phyloP scores from a whole-genome alignment of 2,888 invertebrate species.

The Anagyrus pseudococci region DNA sequence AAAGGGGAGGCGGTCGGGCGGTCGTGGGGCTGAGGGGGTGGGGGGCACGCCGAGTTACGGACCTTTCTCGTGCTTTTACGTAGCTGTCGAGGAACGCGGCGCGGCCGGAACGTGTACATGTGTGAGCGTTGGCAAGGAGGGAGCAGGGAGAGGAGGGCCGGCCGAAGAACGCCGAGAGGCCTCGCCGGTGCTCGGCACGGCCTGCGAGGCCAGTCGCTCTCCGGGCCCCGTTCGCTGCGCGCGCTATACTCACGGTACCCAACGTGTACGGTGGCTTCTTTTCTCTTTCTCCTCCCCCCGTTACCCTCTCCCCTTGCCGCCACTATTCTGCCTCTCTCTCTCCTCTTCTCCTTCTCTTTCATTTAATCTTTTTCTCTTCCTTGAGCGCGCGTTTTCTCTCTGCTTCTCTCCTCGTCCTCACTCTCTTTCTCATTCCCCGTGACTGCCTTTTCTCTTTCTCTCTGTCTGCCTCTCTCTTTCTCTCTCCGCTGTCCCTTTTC shows the following conservation, averaged over 20 bases:
- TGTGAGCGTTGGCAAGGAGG: neutral
- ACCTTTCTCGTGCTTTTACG: too few species aligned
- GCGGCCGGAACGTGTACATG: neutral
- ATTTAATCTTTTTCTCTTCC: too few species aligned
- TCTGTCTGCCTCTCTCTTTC: too few species aligned
- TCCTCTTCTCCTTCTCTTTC: neutral
- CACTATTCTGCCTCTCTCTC: too few species aligned
- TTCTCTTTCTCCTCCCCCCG: slow-evolving; percentile 8
- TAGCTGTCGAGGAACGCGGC: neutral
- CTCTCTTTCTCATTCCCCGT: too few species aligned
- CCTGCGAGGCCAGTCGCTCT: slow-evolving; percentile 52
- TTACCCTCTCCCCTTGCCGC: neutral
- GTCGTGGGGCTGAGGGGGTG: too few species aligned
- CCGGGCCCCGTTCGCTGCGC: slow-evolving; percentile 57
- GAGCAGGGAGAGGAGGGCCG: neutral
- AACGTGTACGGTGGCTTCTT: slow-evolving; percentile 40
- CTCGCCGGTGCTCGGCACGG: neutral
- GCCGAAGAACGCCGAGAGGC: neutral
- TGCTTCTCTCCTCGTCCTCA: too few species aligned
- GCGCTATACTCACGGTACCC: slow-evolving; percentile 1
- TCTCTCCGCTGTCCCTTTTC: neutral
- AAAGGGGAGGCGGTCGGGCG: too few species aligned
- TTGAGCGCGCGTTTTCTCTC: too few species aligned
- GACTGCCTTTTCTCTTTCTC: too few species aligned
- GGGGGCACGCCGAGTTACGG: too few species aligned